Evolutionary conservation across 2,888 invertebrate species (phyloP), one percentile per base, ranked within the genome.

Genomic region (Pyrrhia umbra): DNA sequence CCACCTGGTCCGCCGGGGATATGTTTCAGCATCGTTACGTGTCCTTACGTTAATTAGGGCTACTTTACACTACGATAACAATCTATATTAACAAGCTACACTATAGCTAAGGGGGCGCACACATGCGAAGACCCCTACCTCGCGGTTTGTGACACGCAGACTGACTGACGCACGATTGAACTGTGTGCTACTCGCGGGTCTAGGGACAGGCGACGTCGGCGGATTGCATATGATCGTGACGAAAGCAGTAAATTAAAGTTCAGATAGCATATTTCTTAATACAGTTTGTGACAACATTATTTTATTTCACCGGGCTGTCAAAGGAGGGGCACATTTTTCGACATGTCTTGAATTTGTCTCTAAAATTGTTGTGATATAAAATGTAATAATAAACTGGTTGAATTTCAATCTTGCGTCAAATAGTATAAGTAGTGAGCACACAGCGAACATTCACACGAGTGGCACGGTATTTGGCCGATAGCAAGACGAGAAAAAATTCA

Each of bases 21-120:
- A 90, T 91, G 91, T 91, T 67, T 88, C 83, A 72, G 82, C 77
- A 66, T 70, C 85, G 75, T 68, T 81, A 83, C 75, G 68, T 73
- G 72, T 67, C 63, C 79, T 77, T 59, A 79, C 39, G 42, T 58
- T 55, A 56, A 43, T 60, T 61, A 80, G 67, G 77, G 56, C 77
- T 84, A 84, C 47, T 68, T 63, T 82, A 84, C 68, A 77, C 82
- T 88, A 89, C 74, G 66, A 78, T 84, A 90, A 89, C 85, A 84
- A 84, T 84, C 84, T 90, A 86, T 75, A 80, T 80, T 81, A 87
- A 83, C 81, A 81, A 78, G 75, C 75, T 81, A 80, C 30, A 51
- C 68, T 73, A 75, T 65, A 45, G 23, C 62, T 70, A 64, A 30
- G 59, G 52, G 47, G 34, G 8, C 54, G 61, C 54, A 62, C 49